Evolutionary conservation across 2,888 invertebrate genomes (phyloP), one percentile per base, ranked within the genome.

Genomic region (Andrena minutula): DNA sequence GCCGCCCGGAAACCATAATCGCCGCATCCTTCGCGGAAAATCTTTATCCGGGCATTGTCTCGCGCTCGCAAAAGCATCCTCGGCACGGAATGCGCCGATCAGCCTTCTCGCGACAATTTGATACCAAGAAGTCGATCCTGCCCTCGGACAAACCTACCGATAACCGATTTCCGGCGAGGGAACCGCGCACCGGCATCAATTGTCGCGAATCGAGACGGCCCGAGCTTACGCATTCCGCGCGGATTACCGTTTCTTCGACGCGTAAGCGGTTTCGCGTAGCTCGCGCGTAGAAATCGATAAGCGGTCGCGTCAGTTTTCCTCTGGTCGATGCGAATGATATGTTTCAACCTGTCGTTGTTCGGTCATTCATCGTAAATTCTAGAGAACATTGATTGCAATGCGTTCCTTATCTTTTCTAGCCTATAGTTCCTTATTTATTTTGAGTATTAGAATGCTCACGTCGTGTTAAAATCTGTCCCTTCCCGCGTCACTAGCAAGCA

Each of bases 251-350:
- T 81, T 49, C 61, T 53, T 71, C 75, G 82, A 63, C 53, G 80
- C 77, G 81, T 81, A 84, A 84, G 82, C 79, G 80, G 87, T 86
- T 89, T 89, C 86, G 84, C 86, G 87, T 89, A 80, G 76, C 82
- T 41, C 23, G 56, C 41, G 49, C 75, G 12, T 64, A 53, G 71
- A 63, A 72, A 66, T 82, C 78, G 82, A 84, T 88, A 87, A 88
- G 88, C 58, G 20, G 32, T 20, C 72, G 28, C 16, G 56, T 26
- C 23, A 4, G 56, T 26, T 23, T 56, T 56, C 23, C 26, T 23
- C 8, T 51, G 41, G 41, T 41, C 16, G 41, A 12, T 41, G 41
- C 41, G 5, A 41, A 16, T 4, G 12, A 12, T 4, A 3, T 12
- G 12, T 4, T 12, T 41, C 51, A n/a, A 10, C 53, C 20, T 56